phyloP scores from a whole-genome alignment of 2,888 invertebrate species.

The Hoplodrina ambigua region DNA sequence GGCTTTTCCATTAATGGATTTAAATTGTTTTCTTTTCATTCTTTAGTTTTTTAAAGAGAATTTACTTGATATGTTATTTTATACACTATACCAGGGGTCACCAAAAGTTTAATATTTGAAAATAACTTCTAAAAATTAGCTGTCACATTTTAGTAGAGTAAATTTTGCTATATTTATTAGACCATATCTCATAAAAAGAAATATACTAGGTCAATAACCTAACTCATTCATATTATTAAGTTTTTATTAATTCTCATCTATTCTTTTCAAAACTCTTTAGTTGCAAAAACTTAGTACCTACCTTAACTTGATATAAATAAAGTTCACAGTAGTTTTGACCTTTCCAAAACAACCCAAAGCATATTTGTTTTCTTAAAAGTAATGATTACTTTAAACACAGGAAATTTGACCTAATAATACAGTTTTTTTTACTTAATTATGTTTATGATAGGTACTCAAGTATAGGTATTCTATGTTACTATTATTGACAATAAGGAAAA shows the following conservation, averaged over 20 bases:
- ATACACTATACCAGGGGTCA: neutral
- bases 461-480: no score
- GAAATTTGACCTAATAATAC: neutral
- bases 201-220: no score
- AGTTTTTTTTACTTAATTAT: neutral
- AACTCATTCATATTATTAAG: no score
- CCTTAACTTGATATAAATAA: neutral
- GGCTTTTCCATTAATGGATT: conserved; percentile 29
- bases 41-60: neutral
- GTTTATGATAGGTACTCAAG: no score
- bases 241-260: neutral
- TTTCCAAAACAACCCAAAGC: conserved; percentile 12
- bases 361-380: conserved; percentile 7
- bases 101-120: no score
- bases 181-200: no score
- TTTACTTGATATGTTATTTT: neutral
- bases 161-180: no score
- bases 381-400: neutral
- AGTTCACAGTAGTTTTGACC: neutral
- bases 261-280: neutral
- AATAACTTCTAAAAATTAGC: no score
- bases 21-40: conserved; percentile 2
- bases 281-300: neutral
- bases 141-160: no score
- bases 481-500: neutral